Evolutionary conservation across 2,888 invertebrate species (phyloP).

Genomic region (Napeogenes inachia): DNA sequence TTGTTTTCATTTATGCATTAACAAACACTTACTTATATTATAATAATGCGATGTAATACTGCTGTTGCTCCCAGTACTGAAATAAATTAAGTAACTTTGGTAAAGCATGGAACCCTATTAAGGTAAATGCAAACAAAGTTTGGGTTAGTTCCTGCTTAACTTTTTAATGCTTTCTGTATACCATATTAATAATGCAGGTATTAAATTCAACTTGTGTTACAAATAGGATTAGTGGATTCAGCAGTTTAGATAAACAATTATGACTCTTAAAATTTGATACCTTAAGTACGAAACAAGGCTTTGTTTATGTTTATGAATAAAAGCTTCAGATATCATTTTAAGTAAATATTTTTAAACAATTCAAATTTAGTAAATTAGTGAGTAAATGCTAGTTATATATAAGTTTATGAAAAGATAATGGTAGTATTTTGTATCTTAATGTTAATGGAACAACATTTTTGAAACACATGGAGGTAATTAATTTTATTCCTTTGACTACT

Average conservation of each 20-base stretch:
- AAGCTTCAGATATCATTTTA: neutral
- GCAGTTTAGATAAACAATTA: constrained; percentile 1
- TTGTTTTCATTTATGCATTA: neutral
- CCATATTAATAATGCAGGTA: constrained; percentile 5
- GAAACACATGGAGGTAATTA: too few species aligned
- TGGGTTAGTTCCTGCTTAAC: constrained; percentile 20
- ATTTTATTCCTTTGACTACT: too few species aligned
- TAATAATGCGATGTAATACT: constrained; percentile 20
- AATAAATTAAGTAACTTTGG: constrained; percentile 31
- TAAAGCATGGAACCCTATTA: constrained; percentile 21
- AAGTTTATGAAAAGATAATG: too few species aligned
- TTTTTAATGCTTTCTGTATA: constrained; percentile 22
- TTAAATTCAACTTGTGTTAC: neutral
- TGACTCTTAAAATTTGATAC: neutral
- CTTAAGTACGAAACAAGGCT: neutral
- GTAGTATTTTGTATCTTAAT: too few species aligned
- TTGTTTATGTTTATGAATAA: neutral
- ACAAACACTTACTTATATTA: constrained; percentile 8
- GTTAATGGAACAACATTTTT: too few species aligned
- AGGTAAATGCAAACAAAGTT: constrained; percentile 27
- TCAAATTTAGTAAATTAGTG: too few species aligned
- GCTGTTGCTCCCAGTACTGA: constrained; percentile 19
- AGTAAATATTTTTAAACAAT: too few species aligned
- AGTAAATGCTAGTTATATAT: too few species aligned
- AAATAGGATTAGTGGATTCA: neutral